Evolutionary conservation across 2,888 invertebrate species (phyloP), one percentile per base, ranked within the genome.

Genomic region (Pseudococcus jackbeardsleyi): DNA sequence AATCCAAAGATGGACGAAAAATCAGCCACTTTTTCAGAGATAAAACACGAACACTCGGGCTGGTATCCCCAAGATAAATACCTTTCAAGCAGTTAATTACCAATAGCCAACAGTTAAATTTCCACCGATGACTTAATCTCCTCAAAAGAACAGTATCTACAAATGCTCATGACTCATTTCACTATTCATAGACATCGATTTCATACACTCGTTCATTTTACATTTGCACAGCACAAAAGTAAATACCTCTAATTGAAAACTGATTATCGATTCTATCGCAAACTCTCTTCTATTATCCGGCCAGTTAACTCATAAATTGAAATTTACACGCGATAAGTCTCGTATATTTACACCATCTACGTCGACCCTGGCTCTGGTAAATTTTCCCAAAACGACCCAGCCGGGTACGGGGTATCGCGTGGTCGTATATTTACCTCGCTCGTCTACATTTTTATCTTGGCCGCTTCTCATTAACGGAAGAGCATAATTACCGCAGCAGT

Each of bases 281-380:
- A 59, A 59, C 5, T n/a, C 17, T 59, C 8, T n/a, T 0, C 59
- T n/a, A 59, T n/a, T n/a, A 59, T 59, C 59, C 19, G n/a, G n/a
- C 17, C 5, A n/a, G 59, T n/a, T 59, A 59, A 59, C 22, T 7
- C 22, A 59, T 59, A 8, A 64, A 64, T 7, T 64, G 64, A 64
- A 64, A 64, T 64, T 64, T 64, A 46, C 79, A 82, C 79, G 79
- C 46, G 79, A 82, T 46, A 46, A 64, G 19, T 64, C 72, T 19
- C 79, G 2, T 39, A 79, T 3, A 8, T 39, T 22, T 22, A 15
- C 12, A 82, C 19, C 79, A 46, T 82, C 46, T 46, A 82, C 79
- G 19, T 82, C 46, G 79, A 82, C 79, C 79, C 79, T 48, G 59
- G 86, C n/a, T n/a, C 3, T 42, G n/a, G 17, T 26, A n/a, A 48